Evolutionary conservation across 2,888 invertebrate species (phyloP), one percentile per base, ranked within the genome.

Genomic region (Scaptomyza tumidula): DNA sequence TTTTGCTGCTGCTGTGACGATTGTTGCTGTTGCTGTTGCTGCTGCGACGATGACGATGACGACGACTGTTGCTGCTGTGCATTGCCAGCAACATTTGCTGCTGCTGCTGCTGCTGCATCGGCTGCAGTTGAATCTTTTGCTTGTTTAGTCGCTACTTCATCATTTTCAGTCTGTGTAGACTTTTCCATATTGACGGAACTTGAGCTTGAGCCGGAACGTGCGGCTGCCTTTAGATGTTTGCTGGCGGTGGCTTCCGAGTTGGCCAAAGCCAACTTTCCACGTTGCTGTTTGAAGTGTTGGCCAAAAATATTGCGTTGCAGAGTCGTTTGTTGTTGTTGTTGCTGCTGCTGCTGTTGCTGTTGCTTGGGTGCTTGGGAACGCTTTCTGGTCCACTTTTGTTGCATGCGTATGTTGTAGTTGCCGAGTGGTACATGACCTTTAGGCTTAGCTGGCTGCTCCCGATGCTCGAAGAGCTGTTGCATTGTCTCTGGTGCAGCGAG

Each of bases 301-400:
- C 82, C 89, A 31, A 89, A 90, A 49, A 91, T 89, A 67, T 90
- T 90, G 31, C 89, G 89, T 54, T 86, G 84, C 6, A 86, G 56
- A 13, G 54, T 55, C 11, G 77, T 71, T 52, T 86, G 86, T 44
- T 75, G 72, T 13, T 70, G 69, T 39, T 76, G 69, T 41, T 72
- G 70, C 11, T 72, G 65, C 59, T 27, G 80, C 77, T 54, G n/a
- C n/a, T 76, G 69, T 41, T 72, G 70, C 11, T 72, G 65, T 60
- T 27, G 80, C 77, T 54, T 71, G 58, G 41, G 37, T 33, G 69
- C 65, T 63, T 91, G 91, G 3, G 89, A 80, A 0, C 91, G 82
- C 65, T 92, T 91, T 44, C 90, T 77, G 24, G 90, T 83, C 89
- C 90, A 89, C 62, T 91, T 90, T 64, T 91, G 90, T 65, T 91